Conservation (phyloP, 2,888 invertebrate genomes). For the Philaethria dido region DNA sequence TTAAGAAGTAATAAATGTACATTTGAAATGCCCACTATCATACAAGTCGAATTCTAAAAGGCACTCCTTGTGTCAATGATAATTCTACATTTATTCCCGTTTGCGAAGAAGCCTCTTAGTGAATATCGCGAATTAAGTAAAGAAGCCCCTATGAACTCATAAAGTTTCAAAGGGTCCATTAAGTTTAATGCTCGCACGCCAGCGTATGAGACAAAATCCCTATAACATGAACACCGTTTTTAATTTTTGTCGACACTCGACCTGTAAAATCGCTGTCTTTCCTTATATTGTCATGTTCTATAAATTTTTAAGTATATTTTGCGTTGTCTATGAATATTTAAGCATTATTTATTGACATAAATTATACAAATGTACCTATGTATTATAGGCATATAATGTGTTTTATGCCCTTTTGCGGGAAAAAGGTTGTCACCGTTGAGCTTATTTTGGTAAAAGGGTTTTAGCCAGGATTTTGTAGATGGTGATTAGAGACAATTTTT, state of each 20-base stretch:
- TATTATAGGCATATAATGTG: neutral
- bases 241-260: conserved; percentile 57
- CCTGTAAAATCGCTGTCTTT: conserved; percentile 49
- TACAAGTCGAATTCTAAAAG: conserved; percentile 24
- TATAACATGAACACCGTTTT: conserved; percentile 74
- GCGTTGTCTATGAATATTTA: neutral
- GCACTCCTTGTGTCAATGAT: conserved; percentile 1
- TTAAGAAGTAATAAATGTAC: conserved; percentile 58
- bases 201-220: conserved; percentile 68
- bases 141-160: conserved; percentile 60
- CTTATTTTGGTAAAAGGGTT: neutral
- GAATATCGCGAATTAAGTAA: conserved; percentile 43
- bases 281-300: neutral
- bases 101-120: conserved; percentile 5
- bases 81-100: conserved; percentile 9
- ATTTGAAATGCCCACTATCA: conserved; percentile 47
- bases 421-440: neutral
- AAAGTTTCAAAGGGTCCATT: conserved; percentile 70
- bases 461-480: neutral
- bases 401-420: no score
- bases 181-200: conserved; percentile 75
- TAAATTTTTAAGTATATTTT: neutral
- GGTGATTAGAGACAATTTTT: neutral
- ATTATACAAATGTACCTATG: neutral
- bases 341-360: neutral